phyloP scores from a whole-genome alignment of 2,888 invertebrate genomes.

The Andrena camellia region DNA sequence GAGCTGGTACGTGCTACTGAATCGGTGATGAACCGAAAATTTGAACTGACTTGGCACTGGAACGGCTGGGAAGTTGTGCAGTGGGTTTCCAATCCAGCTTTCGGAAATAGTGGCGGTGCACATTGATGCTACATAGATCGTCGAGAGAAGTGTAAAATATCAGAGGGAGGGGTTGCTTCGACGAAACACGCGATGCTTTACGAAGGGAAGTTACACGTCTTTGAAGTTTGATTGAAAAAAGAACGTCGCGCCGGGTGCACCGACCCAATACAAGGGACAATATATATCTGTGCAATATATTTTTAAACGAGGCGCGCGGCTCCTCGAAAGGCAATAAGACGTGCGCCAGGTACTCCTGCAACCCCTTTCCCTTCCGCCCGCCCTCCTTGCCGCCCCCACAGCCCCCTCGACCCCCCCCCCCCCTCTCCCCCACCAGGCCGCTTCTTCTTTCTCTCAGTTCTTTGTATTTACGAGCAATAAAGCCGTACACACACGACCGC shows the following conservation, averaged over 20 bases:
- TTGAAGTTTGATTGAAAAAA: slow-evolving; percentile 24
- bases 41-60: background rate
- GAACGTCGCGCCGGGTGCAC: slow-evolving; percentile 13
- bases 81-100: background rate
- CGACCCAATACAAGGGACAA: background rate
- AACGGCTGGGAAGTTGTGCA: background rate
- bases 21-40: background rate
- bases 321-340: slow-evolving; percentile 58
- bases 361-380: slow-evolving; percentile 5
- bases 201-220: background rate
- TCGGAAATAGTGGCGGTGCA: background rate
- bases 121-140: background rate
- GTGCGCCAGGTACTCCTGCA: slow-evolving; percentile 32
- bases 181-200: background rate
- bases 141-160: background rate
- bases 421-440: background rate
- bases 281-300: slow-evolving; percentile 38
- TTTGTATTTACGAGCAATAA: slow-evolving; percentile 68
- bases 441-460: slow-evolving; percentile 46
- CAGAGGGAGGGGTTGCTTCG: background rate
- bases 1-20: background rate
- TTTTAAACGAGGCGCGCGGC: slow-evolving; percentile 41
- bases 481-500: slow-evolving; percentile 49
- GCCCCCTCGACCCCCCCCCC: background rate
- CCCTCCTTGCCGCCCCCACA: background rate